Evolutionary conservation across 2,888 invertebrate species (phyloP), one percentile per base, ranked within the genome.

Genomic region (Cacoxenus indagator): DNA sequence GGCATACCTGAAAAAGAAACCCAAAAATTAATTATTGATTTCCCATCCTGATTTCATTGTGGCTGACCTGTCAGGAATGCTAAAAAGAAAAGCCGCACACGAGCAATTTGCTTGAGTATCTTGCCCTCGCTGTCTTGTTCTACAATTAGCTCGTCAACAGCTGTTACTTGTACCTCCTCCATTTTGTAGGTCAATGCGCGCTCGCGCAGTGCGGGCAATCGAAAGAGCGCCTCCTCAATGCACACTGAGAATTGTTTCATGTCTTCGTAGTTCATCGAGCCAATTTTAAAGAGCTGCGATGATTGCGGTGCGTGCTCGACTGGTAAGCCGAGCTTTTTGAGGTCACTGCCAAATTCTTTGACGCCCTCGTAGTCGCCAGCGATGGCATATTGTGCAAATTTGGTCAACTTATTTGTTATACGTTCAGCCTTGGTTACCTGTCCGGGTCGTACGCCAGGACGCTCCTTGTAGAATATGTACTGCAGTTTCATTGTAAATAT

Each of bases 281-380:
- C 99, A 71, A 99, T 91, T 90, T 99, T 99, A 88, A 98, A 94
- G 69, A 99, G 91, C 89, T 98, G 97, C 9, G 98, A 97, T 65
- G 92, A 93, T 90, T 96, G 97, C 1, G 99, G 98, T 1, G 98
- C 96, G 88, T 99, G 99, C 87, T 99, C 99, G 0, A 99, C 95
- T 0, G 98, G 98, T 81, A 97, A 90, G 17, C 98, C 98, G 26
- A 98, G 91, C 88, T 98, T 98, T 84, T 95, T 95, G 77, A 96
- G 90, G 89, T 96, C 96, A 84, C 95, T 95, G 73, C 96, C 96
- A 84, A 96, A 96, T 89, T 96, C 96, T 87, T 96, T 96, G 70
- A 95, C 95, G 5, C 96, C 96, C 87, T 95, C 95, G 87, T 96
- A 96, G 89, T 96, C 96, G 17, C 96, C 96, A 85, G 96, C 96